Percentiles rank a stretch among this genome's conserved stretches.
Conservation (phyloP, 2,888 invertebrate genomes). For the Scaptomyza tumidula region DNA sequence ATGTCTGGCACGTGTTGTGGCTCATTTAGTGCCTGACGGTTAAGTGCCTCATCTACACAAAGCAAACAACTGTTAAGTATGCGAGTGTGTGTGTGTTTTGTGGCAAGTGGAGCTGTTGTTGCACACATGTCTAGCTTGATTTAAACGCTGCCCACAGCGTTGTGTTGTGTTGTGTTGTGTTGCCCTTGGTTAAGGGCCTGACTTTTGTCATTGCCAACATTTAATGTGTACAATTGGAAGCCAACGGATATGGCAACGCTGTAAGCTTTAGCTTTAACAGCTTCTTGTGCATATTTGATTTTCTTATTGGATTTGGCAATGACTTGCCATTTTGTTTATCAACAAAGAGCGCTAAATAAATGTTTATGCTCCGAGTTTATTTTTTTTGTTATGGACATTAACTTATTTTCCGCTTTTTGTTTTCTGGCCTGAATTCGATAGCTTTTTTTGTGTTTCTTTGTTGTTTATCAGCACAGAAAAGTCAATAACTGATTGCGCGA, state of each 20-base stretch:
- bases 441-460: slow-evolving; percentile 24
- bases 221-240: background rate
- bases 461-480: slow-evolving; percentile 57
- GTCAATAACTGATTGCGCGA: slow-evolving; percentile 74
- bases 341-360: slow-evolving; percentile 32
- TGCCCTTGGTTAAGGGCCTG: slow-evolving; percentile 7
- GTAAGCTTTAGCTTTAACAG: background rate
- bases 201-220: slow-evolving; percentile 39
- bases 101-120: slow-evolving; percentile 25
- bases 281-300: slow-evolving; percentile 6
- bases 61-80: slow-evolving; percentile 12
- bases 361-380: slow-evolving; percentile 36
- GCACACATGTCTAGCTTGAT: slow-evolving; percentile 30
- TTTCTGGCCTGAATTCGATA: slow-evolving; percentile 29
- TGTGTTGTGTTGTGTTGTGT: background rate
- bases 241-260: slow-evolving; percentile 19
- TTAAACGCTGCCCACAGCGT: slow-evolving; percentile 21
- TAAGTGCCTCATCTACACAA: slow-evolving; percentile 45
- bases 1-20: slow-evolving; percentile 58
- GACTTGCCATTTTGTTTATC: slow-evolving; percentile 61
- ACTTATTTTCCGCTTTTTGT: background rate
- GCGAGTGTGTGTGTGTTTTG: slow-evolving; percentile 14
- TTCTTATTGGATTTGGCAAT: slow-evolving; percentile 52
- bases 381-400: background rate
- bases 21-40: slow-evolving; percentile 58